Conservation (phyloP, 2,113 vertebrate species). For the Tyto alba region DNA sequence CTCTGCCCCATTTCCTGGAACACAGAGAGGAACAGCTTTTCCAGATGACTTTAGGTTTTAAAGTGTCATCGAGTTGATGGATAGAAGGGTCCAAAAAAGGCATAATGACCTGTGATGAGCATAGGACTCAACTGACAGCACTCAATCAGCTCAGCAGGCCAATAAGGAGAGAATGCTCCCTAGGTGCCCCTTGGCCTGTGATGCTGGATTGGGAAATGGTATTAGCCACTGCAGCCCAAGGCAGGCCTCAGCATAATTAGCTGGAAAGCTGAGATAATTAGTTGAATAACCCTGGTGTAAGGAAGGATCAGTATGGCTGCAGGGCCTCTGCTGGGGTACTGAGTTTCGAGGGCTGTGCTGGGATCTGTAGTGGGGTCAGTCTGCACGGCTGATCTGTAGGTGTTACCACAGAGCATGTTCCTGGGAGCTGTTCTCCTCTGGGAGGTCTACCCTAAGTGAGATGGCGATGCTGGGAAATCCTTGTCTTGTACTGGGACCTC, state of each 20-base stretch:
- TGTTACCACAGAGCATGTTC: background rate
- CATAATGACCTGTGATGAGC: background rate
- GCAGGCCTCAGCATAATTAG: background rate
- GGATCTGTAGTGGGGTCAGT: background rate
- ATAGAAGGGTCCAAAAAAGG: background rate
- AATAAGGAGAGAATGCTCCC: background rate
- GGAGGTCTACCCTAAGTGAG: background rate
- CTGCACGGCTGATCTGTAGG: background rate
- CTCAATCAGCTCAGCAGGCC: background rate
- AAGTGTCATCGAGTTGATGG: background rate
- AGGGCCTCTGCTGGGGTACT: background rate
- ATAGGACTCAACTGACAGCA: background rate
- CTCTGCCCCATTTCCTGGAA: background rate
- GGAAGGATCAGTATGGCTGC: background rate
- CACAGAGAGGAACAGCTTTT: background rate
- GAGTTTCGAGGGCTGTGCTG: background rate
- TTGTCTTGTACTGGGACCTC: background rate
- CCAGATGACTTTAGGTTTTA: background rate
- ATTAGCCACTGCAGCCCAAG: background rate
- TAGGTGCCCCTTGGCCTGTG: background rate
- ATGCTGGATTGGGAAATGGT: background rate
- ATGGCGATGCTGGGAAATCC: background rate
- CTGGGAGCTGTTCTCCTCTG: background rate
- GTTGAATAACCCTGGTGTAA: background rate
- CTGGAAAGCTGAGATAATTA: background rate